These are phyloP conservation scores for Willisornis vidua DNA, from an alignment of 2,113 vertebrate genomes.

Conservation along the genomic window DNA sequence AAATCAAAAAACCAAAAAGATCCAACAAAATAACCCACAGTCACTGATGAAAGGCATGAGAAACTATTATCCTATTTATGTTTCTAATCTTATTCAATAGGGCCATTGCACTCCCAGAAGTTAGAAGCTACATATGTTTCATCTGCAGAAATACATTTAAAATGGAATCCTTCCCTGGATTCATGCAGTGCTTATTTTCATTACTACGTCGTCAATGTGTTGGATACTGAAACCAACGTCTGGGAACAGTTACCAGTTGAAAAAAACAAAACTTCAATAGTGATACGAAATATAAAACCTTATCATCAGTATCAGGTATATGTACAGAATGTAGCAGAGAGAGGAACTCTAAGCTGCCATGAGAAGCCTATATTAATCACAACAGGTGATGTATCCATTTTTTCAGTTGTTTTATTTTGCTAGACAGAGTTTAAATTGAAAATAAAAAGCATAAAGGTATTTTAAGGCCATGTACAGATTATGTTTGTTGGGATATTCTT, in stretches of 20 bases:
- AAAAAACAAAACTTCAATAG: constrained; percentile 63
- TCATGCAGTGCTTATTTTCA: constrained; percentile 56
- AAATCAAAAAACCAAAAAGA: neutral
- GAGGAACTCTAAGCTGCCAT: constrained; percentile 76
- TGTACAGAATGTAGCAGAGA: constrained; percentile 75
- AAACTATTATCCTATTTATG: neutral
- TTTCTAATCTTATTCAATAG: constrained; percentile 61
- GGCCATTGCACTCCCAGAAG: constrained; percentile 75
- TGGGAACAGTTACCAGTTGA: constrained; percentile 56
- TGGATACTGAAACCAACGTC: constrained; percentile 65
- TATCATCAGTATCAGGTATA: constrained; percentile 79
- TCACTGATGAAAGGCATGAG: neutral
- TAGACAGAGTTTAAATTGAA: neutral
- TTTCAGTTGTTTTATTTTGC: neutral
- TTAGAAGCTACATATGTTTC: constrained; percentile 68
- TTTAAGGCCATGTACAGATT: neutral
- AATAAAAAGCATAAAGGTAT: neutral
- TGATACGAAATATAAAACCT: constrained; percentile 74
- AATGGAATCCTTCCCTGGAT: constrained; percentile 72
- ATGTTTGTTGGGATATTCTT: neutral
- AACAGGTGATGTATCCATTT: constrained; percentile 75
- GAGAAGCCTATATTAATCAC: constrained; percentile 64
- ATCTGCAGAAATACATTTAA: constrained; percentile 75
- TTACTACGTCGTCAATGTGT: constrained; percentile 74
- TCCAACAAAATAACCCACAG: neutral